Percentiles rank a stretch among this genome's conserved stretches.
Conservation (phyloP, 1,140 invertebrate genomes). For the Mactra quadrangularis region DNA sequence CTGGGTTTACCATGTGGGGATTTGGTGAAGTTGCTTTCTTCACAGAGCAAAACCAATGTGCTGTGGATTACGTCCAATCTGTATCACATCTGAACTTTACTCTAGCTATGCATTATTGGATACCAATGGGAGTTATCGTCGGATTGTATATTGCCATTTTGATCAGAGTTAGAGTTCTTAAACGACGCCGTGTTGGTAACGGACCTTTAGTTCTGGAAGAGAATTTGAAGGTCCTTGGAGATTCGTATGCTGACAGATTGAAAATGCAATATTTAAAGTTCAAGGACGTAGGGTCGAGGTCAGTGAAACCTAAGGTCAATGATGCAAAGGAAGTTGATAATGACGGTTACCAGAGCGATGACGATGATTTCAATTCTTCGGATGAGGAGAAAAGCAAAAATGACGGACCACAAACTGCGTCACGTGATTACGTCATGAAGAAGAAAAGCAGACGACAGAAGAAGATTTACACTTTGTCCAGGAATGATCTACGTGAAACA, state of each 20-base stretch:
- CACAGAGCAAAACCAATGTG: conserved; percentile 64
- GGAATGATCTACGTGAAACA: conserved; percentile 57
- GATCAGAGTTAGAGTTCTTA: conserved; percentile 52
- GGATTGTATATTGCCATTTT: conserved; percentile 62
- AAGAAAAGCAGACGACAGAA: conserved; percentile 33
- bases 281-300: conserved; percentile 63
- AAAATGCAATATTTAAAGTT: conserved; percentile 64
- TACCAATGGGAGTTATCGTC: conserved; percentile 59
- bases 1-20: conserved; percentile 55
- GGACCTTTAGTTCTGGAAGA: conserved; percentile 60
- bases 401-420: neutral
- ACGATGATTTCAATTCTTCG: conserved; percentile 51
- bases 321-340: conserved; percentile 41
- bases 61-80: conserved; percentile 64
- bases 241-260: conserved; percentile 64
- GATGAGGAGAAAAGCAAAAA: conserved; percentile 59
- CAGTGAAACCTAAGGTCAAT: conserved; percentile 63
- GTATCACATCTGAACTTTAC: conserved; percentile 64
- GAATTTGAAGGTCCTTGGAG: conserved; percentile 60
- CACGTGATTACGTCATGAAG: conserved; percentile 22
- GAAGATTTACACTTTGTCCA: conserved; percentile 61
- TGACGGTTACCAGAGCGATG: conserved; percentile 54
- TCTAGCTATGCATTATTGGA: conserved; percentile 53
- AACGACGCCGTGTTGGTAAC: conserved; percentile 34
- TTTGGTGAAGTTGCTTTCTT: conserved; percentile 63